A percentile compares a stretch with the other conserved stretches of the same genome.
These are phyloP conservation scores for Synergus japonicus DNA, from an alignment of 2,888 invertebrate species.

Conservation along the genomic window DNA sequence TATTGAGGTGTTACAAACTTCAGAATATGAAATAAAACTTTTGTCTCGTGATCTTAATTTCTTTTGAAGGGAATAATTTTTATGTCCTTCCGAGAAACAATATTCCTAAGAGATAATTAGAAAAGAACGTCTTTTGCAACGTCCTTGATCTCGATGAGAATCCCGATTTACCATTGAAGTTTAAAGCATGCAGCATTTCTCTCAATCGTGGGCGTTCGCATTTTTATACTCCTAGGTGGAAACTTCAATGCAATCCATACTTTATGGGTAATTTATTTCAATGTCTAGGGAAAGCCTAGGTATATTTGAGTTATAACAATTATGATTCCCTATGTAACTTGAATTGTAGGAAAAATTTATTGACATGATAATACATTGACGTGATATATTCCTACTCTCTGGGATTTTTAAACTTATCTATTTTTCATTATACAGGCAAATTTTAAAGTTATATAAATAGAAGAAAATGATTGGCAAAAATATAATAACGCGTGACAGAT, in stretches of 20 bases:
- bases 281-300: conserved; percentile 22
- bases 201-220: conserved; percentile 21
- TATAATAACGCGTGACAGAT: background rate
- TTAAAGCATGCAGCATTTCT: conserved; percentile 26
- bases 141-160: conserved; percentile 31
- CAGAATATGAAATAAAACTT: background rate
- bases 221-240: conserved; percentile 19
- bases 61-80: conserved; percentile 25
- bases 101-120: conserved; percentile 22
- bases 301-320: background rate
- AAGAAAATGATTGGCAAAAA: background rate
- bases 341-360: background rate
- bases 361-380: background rate
- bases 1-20: background rate
- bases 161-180: conserved; percentile 35
- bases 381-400: no score
- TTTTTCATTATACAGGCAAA: no score
- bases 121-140: background rate
- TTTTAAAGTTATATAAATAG: background rate
- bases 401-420: no score
- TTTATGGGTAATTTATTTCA: conserved; percentile 31
- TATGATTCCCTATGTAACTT: background rate
- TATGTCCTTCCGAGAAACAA: conserved; percentile 7
- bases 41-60: conserved; percentile 9
- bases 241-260: conserved; percentile 10